phyloP scores from a whole-genome alignment of 1,140 invertebrate genomes.

The Orius insidiosus region DNA sequence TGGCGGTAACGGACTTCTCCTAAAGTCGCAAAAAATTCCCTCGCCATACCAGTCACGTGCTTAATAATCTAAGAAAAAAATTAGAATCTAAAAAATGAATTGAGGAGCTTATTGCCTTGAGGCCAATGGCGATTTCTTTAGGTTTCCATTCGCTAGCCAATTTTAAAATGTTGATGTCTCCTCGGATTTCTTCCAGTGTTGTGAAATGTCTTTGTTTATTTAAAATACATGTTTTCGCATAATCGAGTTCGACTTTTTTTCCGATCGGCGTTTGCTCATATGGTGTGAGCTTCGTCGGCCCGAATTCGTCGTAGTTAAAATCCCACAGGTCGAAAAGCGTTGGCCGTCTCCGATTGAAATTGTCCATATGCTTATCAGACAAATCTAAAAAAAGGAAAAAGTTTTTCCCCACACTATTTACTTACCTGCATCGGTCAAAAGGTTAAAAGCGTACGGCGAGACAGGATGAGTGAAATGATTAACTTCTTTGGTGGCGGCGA shows the following conservation, averaged over 20 bases:
- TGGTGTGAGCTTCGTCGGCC: not conserved
- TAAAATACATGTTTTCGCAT: not conserved
- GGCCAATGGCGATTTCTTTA: too few species aligned
- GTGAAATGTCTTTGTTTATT: conserved; percentile 1
- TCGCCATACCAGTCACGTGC: not conserved
- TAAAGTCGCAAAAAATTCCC: conserved; percentile 6
- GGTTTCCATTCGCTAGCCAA: not conserved
- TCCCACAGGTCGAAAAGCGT: conserved; percentile 6
- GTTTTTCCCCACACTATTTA: too few species aligned
- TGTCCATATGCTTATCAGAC: too few species aligned
- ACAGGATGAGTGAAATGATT: too few species aligned
- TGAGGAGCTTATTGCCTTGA: too few species aligned
- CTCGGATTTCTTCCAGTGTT: not conserved
- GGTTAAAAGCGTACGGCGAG: too few species aligned
- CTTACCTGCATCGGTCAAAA: too few species aligned
- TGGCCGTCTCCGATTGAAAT: not conserved
- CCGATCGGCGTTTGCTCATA: conserved; percentile 1
- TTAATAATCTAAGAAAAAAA: too few species aligned
- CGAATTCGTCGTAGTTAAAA: not conserved
- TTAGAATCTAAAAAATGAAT: too few species aligned
- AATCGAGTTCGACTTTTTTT: not conserved
- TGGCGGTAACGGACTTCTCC: not conserved
- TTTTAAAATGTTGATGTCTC: not conserved
- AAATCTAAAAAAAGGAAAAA: too few species aligned
- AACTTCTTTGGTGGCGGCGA: too few species aligned